A percentile compares a stretch with the other conserved stretches of the same genome.
These are phyloP conservation scores for Hydropsyche betteni DNA, from an alignment of 2,888 invertebrate species.

Conservation along the genomic window DNA sequence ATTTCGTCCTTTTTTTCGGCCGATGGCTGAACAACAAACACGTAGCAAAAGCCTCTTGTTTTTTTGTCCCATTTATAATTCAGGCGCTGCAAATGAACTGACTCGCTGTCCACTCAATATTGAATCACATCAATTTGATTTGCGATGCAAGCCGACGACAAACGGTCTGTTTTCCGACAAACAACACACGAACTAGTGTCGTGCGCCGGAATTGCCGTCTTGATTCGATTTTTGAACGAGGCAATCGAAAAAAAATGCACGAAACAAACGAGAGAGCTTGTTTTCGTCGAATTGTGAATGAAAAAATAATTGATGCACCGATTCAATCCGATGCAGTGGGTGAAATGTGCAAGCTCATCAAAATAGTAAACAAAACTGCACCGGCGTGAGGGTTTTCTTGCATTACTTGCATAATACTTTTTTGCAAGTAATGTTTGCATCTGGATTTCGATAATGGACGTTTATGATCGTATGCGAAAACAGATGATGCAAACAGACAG, in stretches of 20 bases:
- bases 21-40: slow-evolving; percentile 41
- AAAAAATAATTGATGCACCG: slow-evolving; percentile 48
- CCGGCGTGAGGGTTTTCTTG: slow-evolving; percentile 32
- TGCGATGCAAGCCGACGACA: background rate
- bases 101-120: slow-evolving; percentile 7
- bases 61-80: slow-evolving; percentile 42
- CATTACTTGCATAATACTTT: slow-evolving; percentile 47
- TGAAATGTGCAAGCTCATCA: slow-evolving; percentile 65
- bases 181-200: background rate
- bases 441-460: slow-evolving; percentile 48
- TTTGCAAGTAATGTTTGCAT: slow-evolving; percentile 51
- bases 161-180: slow-evolving; percentile 7
- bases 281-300: slow-evolving; percentile 6
- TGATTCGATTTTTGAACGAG: too few relatives aligned
- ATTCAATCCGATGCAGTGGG: slow-evolving; percentile 55
- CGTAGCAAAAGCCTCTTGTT: slow-evolving; percentile 30
- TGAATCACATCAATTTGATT: slow-evolving; percentile 20
- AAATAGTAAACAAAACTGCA: slow-evolving; percentile 67
- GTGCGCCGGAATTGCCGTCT: background rate
- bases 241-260: background rate
- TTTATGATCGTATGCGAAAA: slow-evolving; percentile 30
- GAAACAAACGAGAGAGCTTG: background rate
- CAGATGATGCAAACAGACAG: slow-evolving; percentile 25
- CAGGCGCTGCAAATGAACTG: slow-evolving; percentile 44
- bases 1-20: slow-evolving; percentile 41